Evolutionary conservation across 1,140 invertebrate species (phyloP), one percentile per base, ranked within the genome.

Genomic region (Listronotus oregonensis): DNA sequence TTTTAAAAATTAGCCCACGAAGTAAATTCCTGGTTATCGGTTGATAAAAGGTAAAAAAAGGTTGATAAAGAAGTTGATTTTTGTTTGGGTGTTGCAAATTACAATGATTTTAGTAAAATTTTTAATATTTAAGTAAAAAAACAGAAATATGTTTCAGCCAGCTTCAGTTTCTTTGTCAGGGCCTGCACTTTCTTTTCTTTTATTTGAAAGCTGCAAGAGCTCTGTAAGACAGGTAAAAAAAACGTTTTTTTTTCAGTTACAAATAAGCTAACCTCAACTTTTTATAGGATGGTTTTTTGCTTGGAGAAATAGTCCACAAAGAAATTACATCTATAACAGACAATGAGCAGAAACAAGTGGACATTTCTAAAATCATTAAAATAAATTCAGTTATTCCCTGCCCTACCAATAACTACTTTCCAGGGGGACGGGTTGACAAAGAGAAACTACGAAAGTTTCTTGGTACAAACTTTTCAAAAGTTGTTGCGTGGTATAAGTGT

Each of bases 401-500:
- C 32, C 66, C 71, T 17, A 64, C 55, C 0, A 52, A 54, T 32
- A 67, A 64, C 47, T 71, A 71, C 43, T 62, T 71, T 66, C 44
- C 31, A 9, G 34, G 40, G 10, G 73, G 73, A 18, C 57, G 60
- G 56, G 63, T 73, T 14, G 57, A 74, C 46, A 54, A 51, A 51
- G 60, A 68, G 6, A 73, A 73, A 56, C 40, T 74, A 11, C 37
- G 51, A 14, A 62, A 61, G 14, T 61, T 71, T 40, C 42, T 74
- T 11, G 71, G 71, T 12, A 18, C 47, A 43, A 52, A 70, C 15
- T 60, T 64, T 14, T 57, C 32, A 15, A 67, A 67, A 66, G 67
- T 71, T 6, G 67, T 74, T 4, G 73, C 69, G 4, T 74, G 73
- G 73, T 74, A 71, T 46, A 69, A 64, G 43, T 71, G 58, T 52